Evolutionary conservation across 2,888 invertebrate species (phyloP).

Genomic region (Conops quadrifasciatus): DNA sequence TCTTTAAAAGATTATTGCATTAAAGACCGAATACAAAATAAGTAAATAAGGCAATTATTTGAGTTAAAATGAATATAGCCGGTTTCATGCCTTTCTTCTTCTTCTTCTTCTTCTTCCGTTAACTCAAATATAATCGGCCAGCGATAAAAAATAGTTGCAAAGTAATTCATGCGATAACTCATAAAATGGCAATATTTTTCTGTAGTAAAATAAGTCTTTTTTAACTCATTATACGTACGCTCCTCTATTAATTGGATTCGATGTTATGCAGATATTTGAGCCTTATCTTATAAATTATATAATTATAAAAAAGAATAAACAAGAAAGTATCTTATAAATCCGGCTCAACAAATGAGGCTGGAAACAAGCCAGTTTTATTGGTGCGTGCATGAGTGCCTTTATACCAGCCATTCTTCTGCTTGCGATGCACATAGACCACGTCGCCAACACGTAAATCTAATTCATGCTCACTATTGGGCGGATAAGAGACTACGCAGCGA

Average conservation of each 20-base stretch:
- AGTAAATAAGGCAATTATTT: neutral
- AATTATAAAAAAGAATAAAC: neutral
- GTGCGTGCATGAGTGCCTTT: conserved; percentile 91
- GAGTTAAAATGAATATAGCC: neutral
- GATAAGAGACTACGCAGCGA: conserved; percentile 92
- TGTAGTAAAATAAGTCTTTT: conserved; percentile 8
- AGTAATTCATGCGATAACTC: neutral
- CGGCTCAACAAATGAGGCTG: conserved; percentile 90
- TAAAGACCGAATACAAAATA: neutral
- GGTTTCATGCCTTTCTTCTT: neutral
- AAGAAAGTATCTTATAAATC: conserved; percentile 53
- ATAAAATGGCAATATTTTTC: conserved; percentile 25
- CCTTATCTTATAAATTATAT: too few species aligned
- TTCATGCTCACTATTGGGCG: conserved; percentile 93
- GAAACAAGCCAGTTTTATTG: conserved; percentile 92
- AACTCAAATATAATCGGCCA: conserved; percentile 25
- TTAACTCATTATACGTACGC: conserved; percentile 1
- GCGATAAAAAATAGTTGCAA: conserved; percentile 24
- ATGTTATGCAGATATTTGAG: too few species aligned
- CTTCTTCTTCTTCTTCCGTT: neutral
- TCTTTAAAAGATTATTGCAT: neutral
- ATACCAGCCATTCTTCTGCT: conserved; percentile 95
- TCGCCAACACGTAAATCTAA: conserved; percentile 90
- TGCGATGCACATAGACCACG: conserved; percentile 89
- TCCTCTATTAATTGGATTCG: neutral